Evolutionary conservation across 2,113 vertebrate genomes (phyloP), one percentile per base, ranked within the genome.

Genomic region (Glareola pratincola): DNA sequence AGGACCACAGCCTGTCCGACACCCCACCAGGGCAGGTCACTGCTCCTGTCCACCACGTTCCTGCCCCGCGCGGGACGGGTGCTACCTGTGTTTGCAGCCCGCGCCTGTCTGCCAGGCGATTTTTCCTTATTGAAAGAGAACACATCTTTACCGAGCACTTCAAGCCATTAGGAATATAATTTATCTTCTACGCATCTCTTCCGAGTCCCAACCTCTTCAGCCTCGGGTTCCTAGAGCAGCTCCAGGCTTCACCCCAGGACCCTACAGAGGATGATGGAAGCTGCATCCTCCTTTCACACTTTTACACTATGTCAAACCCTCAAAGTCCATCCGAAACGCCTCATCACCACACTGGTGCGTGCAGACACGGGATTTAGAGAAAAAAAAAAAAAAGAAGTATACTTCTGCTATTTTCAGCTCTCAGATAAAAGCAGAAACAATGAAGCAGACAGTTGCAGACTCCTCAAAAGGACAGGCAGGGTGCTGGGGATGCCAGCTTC

Each of bases 11-110:
- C 34, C 41, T 0, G 0, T 7, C 57, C 57, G 4, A 4, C 24
- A 16, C 2, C 21, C 30, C 60, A 15, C 14, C 8, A 3, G 60
- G 23, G 30, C 26, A 59, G 71, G 27, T 21, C 56, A 45, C 10
- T 3, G 30, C 56, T 83, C 17, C 1, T 1, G 5, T 36, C 37
- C 45, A 27, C 37, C 3, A 1, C 0, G 3, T 8, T n/a, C 45
- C 36, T 50, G 48, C 37, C n/a, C 72, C 5, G 4, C 0, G 7
- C 51, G 37, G 56, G 30, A 30, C 4, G 12, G 27, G 12, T 68
- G 10, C 67, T 39, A 73, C 59, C 36, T 43, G 8, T 2, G 2
- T 5, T 17, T n/a, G 39, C 60, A 71, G 34, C 15, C 78, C 26
- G 22, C 2, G 36, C 21, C 62, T 41, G 19, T 11, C 59, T 47